These are phyloP conservation scores for Tor tambroides DNA, from an alignment of 2,113 vertebrate genomes.

Conservation along the genomic window DNA sequence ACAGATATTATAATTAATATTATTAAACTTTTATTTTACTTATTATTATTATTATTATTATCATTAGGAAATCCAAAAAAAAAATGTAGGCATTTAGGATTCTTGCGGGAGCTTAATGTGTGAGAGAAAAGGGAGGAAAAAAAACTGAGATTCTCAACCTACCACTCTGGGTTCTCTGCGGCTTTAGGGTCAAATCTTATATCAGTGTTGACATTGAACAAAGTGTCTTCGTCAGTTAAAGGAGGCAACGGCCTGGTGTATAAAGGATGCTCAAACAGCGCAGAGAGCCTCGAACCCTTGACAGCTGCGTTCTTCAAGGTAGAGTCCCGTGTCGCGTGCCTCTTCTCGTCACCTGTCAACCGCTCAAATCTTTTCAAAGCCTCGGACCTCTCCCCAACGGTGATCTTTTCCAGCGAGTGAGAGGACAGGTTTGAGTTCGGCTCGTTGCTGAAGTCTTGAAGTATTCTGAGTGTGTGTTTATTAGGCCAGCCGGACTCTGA, in stretches of 20 bases:
- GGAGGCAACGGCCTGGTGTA: constrained; percentile 78
- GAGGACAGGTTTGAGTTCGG: constrained; percentile 87
- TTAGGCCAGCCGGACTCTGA: constrained; percentile 82
- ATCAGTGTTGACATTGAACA: constrained; percentile 94
- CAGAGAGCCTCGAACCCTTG: constrained; percentile 75
- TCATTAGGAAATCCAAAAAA: neutral
- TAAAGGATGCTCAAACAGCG: constrained; percentile 86
- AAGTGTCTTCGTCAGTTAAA: constrained; percentile 84
- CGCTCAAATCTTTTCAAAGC: constrained; percentile 62
- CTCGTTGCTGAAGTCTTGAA: constrained; percentile 94
- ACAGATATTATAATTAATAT: neutral
- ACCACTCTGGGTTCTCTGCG: constrained; percentile 87
- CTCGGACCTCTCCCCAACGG: constrained; percentile 64
- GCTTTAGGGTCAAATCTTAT: constrained; percentile 92
- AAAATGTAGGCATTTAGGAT: neutral
- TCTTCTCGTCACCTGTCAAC: constrained; percentile 65
- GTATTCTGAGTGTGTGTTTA: constrained; percentile 91
- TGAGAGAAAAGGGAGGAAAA: neutral
- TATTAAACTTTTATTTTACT: neutral
- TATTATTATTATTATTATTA: neutral
- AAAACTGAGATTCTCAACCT: constrained; percentile 22
- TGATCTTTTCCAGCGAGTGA: constrained; percentile 82
- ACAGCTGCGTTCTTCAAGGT: constrained; percentile 51
- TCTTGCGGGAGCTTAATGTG: neutral
- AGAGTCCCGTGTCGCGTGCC: constrained; percentile 66